A percentile compares a stretch with the other conserved stretches of the same genome.
Conservation (phyloP, 2,797 vertebrate genomes). For the Picus viridis region DNA sequence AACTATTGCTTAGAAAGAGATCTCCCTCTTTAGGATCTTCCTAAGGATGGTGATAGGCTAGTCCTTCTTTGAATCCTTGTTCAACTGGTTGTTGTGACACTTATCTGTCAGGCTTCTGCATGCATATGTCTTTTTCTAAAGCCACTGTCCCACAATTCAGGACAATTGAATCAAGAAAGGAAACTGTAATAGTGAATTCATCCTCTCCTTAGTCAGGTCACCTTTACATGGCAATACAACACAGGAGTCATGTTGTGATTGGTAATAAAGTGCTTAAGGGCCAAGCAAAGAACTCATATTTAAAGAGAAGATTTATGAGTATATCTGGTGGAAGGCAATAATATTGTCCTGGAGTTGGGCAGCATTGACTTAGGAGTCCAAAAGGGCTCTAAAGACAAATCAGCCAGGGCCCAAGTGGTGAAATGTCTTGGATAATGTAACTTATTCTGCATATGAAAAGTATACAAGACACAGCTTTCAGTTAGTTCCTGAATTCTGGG, state of each 20-base stretch:
- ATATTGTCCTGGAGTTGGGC: not conserved
- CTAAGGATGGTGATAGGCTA: not conserved
- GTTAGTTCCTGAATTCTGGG: not conserved
- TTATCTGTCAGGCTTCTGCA: not conserved
- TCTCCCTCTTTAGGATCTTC: not conserved
- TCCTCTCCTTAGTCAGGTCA: not conserved
- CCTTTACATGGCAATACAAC: not conserved
- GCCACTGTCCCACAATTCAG: not conserved
- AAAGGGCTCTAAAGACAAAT: not conserved
- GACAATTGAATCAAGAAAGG: not conserved
- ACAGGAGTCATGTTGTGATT: not conserved
- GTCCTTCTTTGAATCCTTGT: not conserved
- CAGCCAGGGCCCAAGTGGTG: not conserved
- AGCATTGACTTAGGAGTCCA: not conserved
- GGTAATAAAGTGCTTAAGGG: not conserved
- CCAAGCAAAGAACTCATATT: not conserved
- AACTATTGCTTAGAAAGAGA: not conserved
- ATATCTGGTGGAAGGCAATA: not conserved
- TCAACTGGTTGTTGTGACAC: not conserved
- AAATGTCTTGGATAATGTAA: not conserved
- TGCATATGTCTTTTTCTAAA: not conserved
- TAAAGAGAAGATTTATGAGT: not conserved
- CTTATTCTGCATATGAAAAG: not conserved
- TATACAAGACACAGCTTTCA: not conserved
- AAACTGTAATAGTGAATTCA: not conserved